Evolutionary conservation across 2,797 vertebrate genomes (phyloP).

Genomic region (Crossoptilon crossoptilon): DNA sequence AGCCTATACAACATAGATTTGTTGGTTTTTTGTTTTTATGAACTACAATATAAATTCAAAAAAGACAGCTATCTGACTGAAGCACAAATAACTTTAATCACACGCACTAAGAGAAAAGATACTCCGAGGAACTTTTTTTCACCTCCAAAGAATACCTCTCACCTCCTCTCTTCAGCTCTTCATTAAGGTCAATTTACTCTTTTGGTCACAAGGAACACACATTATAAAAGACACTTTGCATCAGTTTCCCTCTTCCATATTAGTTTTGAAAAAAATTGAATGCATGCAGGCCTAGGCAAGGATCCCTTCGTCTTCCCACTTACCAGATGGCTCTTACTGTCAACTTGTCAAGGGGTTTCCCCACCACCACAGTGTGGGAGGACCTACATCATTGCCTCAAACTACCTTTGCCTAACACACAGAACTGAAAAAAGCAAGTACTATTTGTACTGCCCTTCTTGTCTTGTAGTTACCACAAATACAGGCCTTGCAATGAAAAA

Average conservation of each 20-base stretch:
- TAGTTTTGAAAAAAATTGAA: neutral
- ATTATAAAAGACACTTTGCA: neutral
- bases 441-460: neutral
- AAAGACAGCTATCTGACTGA: neutral
- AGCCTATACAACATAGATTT: neutral
- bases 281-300: neutral
- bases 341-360: neutral
- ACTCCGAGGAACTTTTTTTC: neutral
- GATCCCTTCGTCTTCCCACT: neutral
- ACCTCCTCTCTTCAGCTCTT: neutral
- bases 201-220: neutral
- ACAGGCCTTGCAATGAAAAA: neutral
- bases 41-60: neutral
- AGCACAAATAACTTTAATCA: neutral
- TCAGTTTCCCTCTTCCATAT: neutral
- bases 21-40: neutral
- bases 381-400: neutral
- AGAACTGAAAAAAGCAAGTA: neutral
- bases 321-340: neutral
- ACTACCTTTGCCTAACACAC: neutral
- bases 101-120: constrained; percentile 3
- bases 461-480: neutral
- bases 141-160: neutral
- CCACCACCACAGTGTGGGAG: neutral
- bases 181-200: neutral